These are phyloP conservation scores for Lerista edwardsae DNA, from an alignment of 2,797 vertebrate species.

Conservation along the genomic window DNA sequence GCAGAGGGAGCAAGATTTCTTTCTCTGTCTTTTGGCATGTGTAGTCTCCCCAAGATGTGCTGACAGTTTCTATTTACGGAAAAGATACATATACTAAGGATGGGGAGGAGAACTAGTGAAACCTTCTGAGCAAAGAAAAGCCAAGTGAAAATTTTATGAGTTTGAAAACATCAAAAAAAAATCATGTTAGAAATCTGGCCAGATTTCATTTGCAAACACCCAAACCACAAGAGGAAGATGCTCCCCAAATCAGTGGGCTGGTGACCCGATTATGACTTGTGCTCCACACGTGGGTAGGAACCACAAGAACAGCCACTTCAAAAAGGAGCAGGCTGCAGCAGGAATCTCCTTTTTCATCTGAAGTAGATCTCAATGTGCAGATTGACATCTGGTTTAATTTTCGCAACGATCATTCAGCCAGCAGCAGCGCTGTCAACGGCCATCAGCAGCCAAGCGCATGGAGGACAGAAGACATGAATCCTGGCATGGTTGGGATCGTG, in stretches of 20 bases:
- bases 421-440: background rate
- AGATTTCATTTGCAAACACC: slow-evolving; percentile 23
- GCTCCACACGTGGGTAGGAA: background rate
- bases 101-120: slow-evolving; percentile 40
- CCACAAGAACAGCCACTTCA: slow-evolving; percentile 2
- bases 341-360: background rate
- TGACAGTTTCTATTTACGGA: slow-evolving; percentile 56
- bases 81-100: slow-evolving; percentile 8
- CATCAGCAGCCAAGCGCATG: background rate
- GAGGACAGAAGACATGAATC: background rate
- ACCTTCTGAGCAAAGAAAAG: slow-evolving; percentile 36
- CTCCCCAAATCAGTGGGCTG: background rate
- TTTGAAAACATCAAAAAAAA: background rate
- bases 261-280: background rate
- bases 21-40: slow-evolving; percentile 38
- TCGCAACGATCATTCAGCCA: background rate
- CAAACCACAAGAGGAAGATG: background rate
- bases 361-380: background rate
- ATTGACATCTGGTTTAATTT: background rate
- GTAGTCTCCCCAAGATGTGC: slow-evolving; percentile 41
- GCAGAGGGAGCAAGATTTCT: slow-evolving; percentile 20
- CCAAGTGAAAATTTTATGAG: slow-evolving; percentile 19
- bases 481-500: no score
- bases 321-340: background rate
- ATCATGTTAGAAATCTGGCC: slow-evolving; percentile 33